phyloP scores from a whole-genome alignment of 2,797 vertebrate species.

The Tachyglossus aculeatus region DNA sequence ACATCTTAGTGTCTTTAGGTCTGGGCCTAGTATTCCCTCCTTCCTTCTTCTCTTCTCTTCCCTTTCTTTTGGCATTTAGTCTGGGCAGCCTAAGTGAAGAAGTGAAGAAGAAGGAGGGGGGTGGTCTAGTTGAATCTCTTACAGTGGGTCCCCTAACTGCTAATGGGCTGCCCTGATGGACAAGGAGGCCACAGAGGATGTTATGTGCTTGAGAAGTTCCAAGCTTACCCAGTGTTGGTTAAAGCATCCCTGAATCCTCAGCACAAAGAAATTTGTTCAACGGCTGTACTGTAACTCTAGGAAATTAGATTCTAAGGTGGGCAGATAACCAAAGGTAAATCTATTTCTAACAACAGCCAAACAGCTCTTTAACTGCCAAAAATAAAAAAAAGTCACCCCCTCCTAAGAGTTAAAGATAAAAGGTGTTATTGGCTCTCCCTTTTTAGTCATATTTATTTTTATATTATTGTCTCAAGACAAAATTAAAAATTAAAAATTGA shows the following conservation, averaged over 20 bases:
- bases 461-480: slow-evolving; percentile 1
- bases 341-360: too few species aligned
- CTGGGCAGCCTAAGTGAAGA: accelerated
- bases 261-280: too few species aligned
- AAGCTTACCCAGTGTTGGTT: too few species aligned
- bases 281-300: too few species aligned
- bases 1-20: accelerated
- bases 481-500: slow-evolving; percentile 52
- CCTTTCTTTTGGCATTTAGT: not conserved
- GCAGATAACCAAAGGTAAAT: not conserved
- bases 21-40: accelerated
- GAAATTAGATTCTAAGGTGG: too few species aligned
- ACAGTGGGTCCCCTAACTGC: too few species aligned
- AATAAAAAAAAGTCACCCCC: not conserved
- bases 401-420: slow-evolving; percentile 16
- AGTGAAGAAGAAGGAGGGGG: too few species aligned
- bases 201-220: too few species aligned
- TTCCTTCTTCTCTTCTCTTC: not conserved
- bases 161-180: too few species aligned
- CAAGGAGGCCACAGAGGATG: too few species aligned
- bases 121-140: too few species aligned
- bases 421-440: slow-evolving; percentile 22
- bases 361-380: not conserved
- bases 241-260: too few species aligned
- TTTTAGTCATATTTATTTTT: slow-evolving; percentile 40